Evolutionary conservation across 2,888 invertebrate genomes (phyloP), one percentile per base, ranked within the genome.

Genomic region (Sympetrum striolatum): DNA sequence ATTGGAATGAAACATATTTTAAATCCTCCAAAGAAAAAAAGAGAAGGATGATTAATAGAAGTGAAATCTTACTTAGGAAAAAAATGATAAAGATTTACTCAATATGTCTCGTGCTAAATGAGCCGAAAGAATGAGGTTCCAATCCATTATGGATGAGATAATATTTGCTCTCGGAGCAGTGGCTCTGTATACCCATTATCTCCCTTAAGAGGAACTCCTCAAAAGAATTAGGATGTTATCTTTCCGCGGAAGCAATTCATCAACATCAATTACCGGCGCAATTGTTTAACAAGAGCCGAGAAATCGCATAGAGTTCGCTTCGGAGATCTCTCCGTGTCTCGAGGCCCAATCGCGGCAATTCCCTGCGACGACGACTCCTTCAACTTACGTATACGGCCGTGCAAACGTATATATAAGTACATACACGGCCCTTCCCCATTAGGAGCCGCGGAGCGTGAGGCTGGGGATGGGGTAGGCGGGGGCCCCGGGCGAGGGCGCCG

Each of bases 191-290:
- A 60, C 37, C 86, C 37, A 86, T 86, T 86, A 86, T 22, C 86
- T 58, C 82, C 35, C 35, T 35, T 86, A 64, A 39, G 86, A 86
- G 86, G 37, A 86, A 64, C 86, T 86, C 86, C 86, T 86, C 86
- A 86, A 60, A 86, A 86, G 86, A 86, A 58, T 86, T 86, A 37
- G 58, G 86, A 86, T 86, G 86, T 86, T 86, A 86, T 86, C 86
- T 86, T 86, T 86, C 58, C 86, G 37, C 60, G 37, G 86, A 60
- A 37, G 86, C 60, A 86, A 86, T 60, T 86, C 60, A 86, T 86
- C 86, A 86, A 86, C 86, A 86, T 48, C 86, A 86, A 86, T 86
- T 86, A 86, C 86, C 37, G 60, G 60, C 35, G 37, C 86, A 86
- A 86, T 86, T 58, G 86, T 86, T 60, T 60, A 86, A 60, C 86